phyloP scores from a whole-genome alignment of 2,797 vertebrate genomes.

The Crypturellus tataupa region DNA sequence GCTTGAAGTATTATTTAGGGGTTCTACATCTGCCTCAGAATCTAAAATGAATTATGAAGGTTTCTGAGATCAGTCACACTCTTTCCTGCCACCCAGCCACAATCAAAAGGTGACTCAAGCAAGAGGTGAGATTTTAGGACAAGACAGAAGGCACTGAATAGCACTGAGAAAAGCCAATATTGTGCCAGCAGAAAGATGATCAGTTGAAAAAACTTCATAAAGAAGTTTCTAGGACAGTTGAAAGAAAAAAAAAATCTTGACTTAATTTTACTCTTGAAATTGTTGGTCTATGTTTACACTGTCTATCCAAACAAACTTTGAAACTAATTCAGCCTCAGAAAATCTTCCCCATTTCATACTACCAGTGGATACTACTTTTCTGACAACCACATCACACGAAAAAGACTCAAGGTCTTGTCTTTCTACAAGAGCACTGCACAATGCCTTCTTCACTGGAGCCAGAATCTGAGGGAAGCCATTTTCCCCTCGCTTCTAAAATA shows the following conservation, averaged over 20 bases:
- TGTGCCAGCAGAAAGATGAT: neutral
- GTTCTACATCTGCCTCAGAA: slow-evolving; percentile 17
- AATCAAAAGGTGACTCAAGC: slow-evolving; percentile 1
- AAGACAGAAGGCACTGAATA: neutral
- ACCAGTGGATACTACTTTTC: neutral
- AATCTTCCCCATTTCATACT: neutral
- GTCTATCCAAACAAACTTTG: neutral
- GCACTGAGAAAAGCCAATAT: neutral
- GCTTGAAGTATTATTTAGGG: slow-evolving; percentile 30
- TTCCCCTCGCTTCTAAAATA: neutral
- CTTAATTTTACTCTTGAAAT: slow-evolving; percentile 7
- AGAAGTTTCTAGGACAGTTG: neutral
- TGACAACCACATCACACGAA: neutral
- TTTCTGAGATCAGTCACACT: slow-evolving; percentile 1
- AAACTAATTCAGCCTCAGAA: slow-evolving; percentile 38
- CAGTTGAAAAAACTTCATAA: neutral
- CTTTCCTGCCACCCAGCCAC: neutral
- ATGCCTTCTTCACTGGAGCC: neutral
- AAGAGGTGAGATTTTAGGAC: slow-evolving; percentile 8
- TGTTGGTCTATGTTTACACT: neutral
- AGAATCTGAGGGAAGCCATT: slow-evolving; percentile 21
- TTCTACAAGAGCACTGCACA: neutral
- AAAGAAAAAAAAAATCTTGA: neutral
- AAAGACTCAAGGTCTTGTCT: neutral
- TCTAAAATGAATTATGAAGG: slow-evolving; percentile 40